phyloP scores from a whole-genome alignment of 2,797 vertebrate genomes.

The Glyptemys insculpta region DNA sequence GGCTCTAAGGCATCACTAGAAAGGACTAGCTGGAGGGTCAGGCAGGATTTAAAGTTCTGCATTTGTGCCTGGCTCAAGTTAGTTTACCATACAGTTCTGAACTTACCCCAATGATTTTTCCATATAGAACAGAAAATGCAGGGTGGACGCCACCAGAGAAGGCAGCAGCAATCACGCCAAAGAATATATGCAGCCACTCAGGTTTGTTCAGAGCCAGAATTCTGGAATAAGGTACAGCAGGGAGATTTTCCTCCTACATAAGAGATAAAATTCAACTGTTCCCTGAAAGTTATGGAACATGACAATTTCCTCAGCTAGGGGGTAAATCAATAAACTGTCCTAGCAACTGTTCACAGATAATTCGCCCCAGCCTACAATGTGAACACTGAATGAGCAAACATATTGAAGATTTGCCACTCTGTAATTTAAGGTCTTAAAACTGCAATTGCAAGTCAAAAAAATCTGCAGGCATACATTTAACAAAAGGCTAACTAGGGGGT shows the following conservation, averaged over 20 bases:
- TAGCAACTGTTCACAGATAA: slow-evolving; percentile 19
- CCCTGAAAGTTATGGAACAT: background rate
- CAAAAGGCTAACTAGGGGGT: background rate
- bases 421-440: background rate
- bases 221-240: slow-evolving; percentile 71
- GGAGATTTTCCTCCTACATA: slow-evolving; percentile 70
- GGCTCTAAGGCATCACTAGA: background rate
- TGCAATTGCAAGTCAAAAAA: background rate
- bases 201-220: slow-evolving; percentile 80
- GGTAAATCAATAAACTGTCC: background rate
- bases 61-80: background rate
- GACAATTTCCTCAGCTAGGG: background rate
- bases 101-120: slow-evolving; percentile 78
- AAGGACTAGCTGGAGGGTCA: background rate
- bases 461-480: background rate
- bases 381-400: background rate
- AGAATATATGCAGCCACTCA: slow-evolving; percentile 76
- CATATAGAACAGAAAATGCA: slow-evolving; percentile 77
- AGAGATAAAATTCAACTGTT: slow-evolving; percentile 12
- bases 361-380: background rate
- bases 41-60: background rate
- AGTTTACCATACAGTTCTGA: background rate
- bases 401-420: background rate
- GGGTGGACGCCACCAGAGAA: slow-evolving; percentile 79
- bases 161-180: slow-evolving; percentile 79